These are phyloP conservation scores for Chiroxiphia lanceolata DNA, from an alignment of 2,797 vertebrate genomes.

Conservation along the genomic window DNA sequence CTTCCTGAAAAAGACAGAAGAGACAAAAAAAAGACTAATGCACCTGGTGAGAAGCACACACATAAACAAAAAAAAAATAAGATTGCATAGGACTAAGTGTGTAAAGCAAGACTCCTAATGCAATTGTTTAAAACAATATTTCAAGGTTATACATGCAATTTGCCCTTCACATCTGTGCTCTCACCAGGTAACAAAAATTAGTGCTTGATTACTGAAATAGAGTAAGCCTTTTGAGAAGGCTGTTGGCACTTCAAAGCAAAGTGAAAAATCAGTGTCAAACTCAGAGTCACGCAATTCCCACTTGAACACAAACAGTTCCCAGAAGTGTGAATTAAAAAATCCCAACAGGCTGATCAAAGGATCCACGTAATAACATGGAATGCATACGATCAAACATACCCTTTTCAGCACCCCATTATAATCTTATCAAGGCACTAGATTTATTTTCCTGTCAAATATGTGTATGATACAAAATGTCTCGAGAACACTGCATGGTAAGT, in stretches of 20 bases:
- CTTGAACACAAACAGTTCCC: not conserved
- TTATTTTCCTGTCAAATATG: not conserved
- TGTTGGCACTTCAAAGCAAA: conserved; percentile 29
- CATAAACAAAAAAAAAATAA: not conserved
- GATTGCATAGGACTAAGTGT: not conserved
- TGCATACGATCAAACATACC: not conserved
- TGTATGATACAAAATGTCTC: not conserved
- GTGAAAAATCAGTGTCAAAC: conserved; percentile 1
- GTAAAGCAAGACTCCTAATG: not conserved
- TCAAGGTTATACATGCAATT: not conserved
- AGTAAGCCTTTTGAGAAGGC: not conserved
- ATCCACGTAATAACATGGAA: not conserved
- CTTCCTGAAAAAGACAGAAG: not conserved
- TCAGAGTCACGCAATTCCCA: not conserved
- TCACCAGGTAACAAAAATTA: not conserved
- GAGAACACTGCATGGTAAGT: not conserved
- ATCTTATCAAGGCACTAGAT: not conserved
- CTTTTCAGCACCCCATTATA: not conserved
- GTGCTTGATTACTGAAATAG: not conserved
- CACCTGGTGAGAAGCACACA: not conserved
- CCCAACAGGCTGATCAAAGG: not conserved
- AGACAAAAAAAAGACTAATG: not conserved
- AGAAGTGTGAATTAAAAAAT: not conserved
- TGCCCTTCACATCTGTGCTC: not conserved
- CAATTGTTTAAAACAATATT: not conserved